These are phyloP conservation scores for Crossaster papposus DNA, from an alignment of 53 echinoderm and acorn worm genomes.

Conservation along the genomic window DNA sequence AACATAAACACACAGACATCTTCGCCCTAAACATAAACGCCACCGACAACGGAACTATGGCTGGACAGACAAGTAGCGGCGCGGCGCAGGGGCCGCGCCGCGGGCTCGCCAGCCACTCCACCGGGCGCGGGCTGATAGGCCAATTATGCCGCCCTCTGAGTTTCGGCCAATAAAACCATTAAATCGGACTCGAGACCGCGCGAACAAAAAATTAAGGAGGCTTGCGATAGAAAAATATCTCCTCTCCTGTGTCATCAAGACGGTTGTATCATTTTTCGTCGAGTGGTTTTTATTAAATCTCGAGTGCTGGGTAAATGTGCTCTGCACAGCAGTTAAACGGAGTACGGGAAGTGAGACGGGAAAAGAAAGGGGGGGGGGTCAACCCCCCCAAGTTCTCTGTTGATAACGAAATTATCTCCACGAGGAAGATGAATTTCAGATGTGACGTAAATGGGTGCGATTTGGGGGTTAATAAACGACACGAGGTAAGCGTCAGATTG, in stretches of 20 bases:
- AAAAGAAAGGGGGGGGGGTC: neutral
- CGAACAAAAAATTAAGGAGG: neutral
- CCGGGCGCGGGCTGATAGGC: slow-evolving; percentile 15
- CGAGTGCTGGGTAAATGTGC: slow-evolving; percentile 23
- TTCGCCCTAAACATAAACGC: neutral
- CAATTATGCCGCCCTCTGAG: slow-evolving; percentile 40
- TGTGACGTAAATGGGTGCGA: no score
- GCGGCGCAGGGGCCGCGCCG: neutral
- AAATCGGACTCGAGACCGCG: neutral
- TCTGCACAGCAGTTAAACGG: slow-evolving; percentile 45
- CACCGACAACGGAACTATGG: slow-evolving; percentile 47
- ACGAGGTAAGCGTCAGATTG: neutral
- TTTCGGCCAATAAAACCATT: slow-evolving; percentile 19
- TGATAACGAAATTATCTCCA: no score
- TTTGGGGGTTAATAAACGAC: neutral
- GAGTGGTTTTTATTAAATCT: slow-evolving; percentile 48
- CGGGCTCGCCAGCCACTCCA: neutral
- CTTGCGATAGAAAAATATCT: neutral
- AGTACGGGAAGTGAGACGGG: neutral
- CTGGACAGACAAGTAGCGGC: slow-evolving; percentile 28
- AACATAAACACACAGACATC: neutral
- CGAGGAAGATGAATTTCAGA: no score
- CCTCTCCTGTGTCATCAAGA: neutral
- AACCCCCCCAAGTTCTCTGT: neutral
- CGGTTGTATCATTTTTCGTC: slow-evolving; percentile 32